Evolutionary conservation across 2,797 vertebrate species (phyloP), one percentile per base, ranked within the genome.

Genomic region (Spinus olivaceus): DNA sequence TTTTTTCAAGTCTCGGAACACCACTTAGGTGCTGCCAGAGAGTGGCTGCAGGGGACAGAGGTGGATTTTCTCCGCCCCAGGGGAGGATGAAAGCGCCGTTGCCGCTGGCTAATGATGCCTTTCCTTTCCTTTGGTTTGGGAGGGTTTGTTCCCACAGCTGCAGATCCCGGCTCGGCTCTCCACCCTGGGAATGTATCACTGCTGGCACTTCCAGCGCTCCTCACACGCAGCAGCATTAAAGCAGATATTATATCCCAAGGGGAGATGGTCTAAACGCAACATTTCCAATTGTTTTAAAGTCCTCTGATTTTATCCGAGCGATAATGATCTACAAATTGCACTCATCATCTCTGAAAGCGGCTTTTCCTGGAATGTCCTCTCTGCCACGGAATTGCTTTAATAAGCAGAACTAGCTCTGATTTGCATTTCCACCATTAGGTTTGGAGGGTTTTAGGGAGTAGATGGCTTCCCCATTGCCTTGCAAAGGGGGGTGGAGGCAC

Each of bases 271-370:
- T 88, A 71, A 93, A 91, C 85, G 90, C 90, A 79, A 71, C 66
- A 24, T 71, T 89, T 87, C 71, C 95, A 84, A 81, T 94, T 94
- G 82, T 95, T 90, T 90, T 81, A 12, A 76, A 93, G 85, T 91
- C 59, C 86, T 76, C 88, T 73, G 91, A 86, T 92, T 88, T 78
- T 59, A 76, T 35, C 64, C 2, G 9, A 54, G 83, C 12, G 56
- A 81, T 94, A 90, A 90, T 18, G 69, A 92, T 86, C 88, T 90
- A 94, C 94, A 95, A 94, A 91, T 92, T 69, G 93, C 28, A 2
- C 69, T 32, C 83, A 76, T 87, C 89, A 39, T 92, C 93, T 95
- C 64, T 1, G 1, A 64, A 39, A 71, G 46, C 24, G 0, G 41
- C 19, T 80, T 81, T 57, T 21, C 54, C 74, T 16, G 27, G 28